phyloP scores from a whole-genome alignment of 2,888 invertebrate species.

The Lepetodrilus schrolli region DNA sequence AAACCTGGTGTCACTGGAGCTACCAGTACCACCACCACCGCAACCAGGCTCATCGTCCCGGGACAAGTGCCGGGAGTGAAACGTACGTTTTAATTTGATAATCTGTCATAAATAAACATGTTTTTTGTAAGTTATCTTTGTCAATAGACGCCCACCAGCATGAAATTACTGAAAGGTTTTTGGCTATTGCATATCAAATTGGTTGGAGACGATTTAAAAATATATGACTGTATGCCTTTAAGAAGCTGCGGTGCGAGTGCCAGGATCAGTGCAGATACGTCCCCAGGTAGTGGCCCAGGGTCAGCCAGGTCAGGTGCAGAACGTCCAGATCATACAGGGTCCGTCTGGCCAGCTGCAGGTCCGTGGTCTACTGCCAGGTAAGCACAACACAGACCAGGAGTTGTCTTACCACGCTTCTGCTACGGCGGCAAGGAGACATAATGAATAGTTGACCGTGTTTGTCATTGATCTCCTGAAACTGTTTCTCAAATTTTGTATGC shows the following conservation, averaged over 20 bases:
- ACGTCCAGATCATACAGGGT: constrained; percentile 89
- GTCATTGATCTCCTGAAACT: too few species aligned
- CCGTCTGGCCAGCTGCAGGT: constrained; percentile 93
- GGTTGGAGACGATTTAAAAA: too few species aligned
- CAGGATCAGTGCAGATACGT: constrained; percentile 48
- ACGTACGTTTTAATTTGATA: constrained; percentile 34
- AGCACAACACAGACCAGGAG: too few species aligned
- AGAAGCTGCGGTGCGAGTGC: constrained; percentile 1
- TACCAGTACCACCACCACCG: constrained; percentile 37
- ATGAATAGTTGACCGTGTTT: too few species aligned
- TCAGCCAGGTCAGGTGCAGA: constrained; percentile 61
- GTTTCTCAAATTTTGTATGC: too few species aligned
- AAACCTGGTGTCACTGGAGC: constrained; percentile 53
- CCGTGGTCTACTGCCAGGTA: constrained; percentile 89
- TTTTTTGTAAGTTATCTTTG: too few species aligned
- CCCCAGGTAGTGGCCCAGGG: constrained; percentile 51
- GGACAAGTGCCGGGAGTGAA: constrained; percentile 34
- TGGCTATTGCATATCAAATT: too few species aligned
- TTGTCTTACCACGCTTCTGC: too few species aligned
- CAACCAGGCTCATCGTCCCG: constrained; percentile 45
- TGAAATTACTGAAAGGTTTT: too few species aligned
- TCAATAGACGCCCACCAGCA: too few species aligned
- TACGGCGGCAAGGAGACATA: too few species aligned
- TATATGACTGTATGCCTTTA: neutral
- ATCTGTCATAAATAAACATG: too few species aligned